A percentile compares a stretch with the other conserved stretches of the same genome.
These are phyloP conservation scores for Aegithalos caudatus DNA, from an alignment of 2,113 vertebrate genomes.

Conservation along the genomic window DNA sequence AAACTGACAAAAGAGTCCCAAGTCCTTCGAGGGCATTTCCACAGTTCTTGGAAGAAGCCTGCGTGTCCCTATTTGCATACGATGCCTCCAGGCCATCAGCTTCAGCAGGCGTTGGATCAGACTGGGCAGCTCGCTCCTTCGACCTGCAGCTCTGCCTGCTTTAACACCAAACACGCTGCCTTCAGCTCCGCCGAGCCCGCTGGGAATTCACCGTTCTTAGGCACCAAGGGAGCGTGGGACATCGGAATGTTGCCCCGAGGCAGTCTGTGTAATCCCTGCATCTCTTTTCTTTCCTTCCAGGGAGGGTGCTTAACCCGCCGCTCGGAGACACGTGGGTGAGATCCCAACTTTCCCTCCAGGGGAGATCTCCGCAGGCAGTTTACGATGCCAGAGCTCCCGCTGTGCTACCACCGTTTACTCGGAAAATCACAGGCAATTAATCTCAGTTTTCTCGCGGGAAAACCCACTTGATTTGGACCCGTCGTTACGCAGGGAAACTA, in stretches of 20 bases:
- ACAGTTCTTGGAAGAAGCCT: neutral
- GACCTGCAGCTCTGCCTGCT: neutral
- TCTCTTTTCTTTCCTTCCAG: neutral
- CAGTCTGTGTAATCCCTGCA: neutral
- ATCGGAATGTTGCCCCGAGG: neutral
- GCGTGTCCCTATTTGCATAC: neutral
- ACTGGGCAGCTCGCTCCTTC: neutral
- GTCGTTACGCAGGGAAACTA: neutral
- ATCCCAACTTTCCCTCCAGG: neutral
- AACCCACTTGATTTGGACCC: neutral
- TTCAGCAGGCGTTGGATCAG: neutral
- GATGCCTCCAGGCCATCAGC: conserved; percentile 24
- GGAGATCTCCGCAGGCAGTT: neutral
- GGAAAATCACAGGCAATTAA: neutral
- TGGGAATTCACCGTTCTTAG: neutral
- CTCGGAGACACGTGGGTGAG: neutral
- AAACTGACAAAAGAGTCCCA: neutral
- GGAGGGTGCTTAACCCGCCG: neutral
- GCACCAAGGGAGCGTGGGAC: neutral
- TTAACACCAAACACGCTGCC: neutral
- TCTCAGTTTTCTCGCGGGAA: neutral
- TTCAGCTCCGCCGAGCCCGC: neutral
- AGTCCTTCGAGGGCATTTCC: neutral
- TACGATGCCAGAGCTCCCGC: neutral
- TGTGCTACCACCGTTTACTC: neutral